Evolutionary conservation across 2,888 invertebrate species (phyloP), one percentile per base, ranked within the genome.

Genomic region (Netelia melanura): DNA sequence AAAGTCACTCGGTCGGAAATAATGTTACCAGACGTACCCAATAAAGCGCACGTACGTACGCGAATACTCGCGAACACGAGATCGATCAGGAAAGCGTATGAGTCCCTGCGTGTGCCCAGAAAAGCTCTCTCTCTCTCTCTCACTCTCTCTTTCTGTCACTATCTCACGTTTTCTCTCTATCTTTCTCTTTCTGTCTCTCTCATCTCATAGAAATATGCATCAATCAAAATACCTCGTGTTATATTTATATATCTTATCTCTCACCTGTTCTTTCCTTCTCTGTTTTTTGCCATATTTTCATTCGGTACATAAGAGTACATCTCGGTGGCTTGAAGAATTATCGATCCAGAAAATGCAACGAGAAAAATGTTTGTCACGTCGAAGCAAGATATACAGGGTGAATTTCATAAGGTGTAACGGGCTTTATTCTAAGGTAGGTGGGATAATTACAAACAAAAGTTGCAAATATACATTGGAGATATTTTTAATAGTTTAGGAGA

Each of bases 241-340:
- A 38, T 38, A 1, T 38, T 6, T 38, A 1, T 38, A 38, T 38
- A 38, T 52, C 48, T 58, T 21, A 58, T 48, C 76, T 11, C 48
- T 2, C 52, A 61, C 48, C 56, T 30, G 68, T 48, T 54, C 44
- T 64, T 56, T 44, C 62, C 61, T n/a, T 17, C 52, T 43, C 64
- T n/a, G 71, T 71, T 56, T 80, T 80, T 84, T 86, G 83, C 81
- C 87, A 84, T 87, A 87, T 83, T 72, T 79, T 65, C 23, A 43
- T 65, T 80, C 70, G 58, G 17, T 71, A 65, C 79, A 21, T 65
- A 43, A 43, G 56, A 21, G 25, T 75, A 76, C 14, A 61, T 52
- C 48, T 64, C 23, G 8, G 48, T 71, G 70, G 68, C 58, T 68
- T 52, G 58, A 43, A 30, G 54, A 84, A 80, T 80, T 79, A 84